phyloP scores from a whole-genome alignment of 2,888 invertebrate genomes.

The Thereva nobilitata region DNA sequence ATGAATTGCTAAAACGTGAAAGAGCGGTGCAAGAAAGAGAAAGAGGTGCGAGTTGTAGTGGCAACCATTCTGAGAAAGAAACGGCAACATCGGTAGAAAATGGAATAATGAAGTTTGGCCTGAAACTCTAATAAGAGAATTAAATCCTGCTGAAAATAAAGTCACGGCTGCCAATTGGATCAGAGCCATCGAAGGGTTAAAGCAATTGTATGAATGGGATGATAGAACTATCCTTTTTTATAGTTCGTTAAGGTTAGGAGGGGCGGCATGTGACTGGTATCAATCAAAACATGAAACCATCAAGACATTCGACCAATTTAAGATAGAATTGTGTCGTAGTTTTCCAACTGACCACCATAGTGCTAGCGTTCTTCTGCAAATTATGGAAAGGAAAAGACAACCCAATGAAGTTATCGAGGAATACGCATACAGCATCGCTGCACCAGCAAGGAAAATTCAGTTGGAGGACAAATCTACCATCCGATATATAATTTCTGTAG shows the following conservation, averaged over 20 bases:
- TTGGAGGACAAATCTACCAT: not conserved
- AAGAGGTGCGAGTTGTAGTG: not conserved
- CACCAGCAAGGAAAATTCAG: conserved; percentile 9
- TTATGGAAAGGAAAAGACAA: conserved; percentile 13
- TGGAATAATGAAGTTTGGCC: too few species aligned
- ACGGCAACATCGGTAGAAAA: too few species aligned
- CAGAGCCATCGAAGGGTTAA: conserved; percentile 10
- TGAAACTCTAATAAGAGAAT: too few species aligned
- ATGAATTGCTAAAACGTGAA: conserved; percentile 3
- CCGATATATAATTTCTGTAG: conserved; percentile 12
- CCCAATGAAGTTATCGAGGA: conserved; percentile 6
- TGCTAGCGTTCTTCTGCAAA: conserved; percentile 1
- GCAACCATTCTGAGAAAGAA: not conserved
- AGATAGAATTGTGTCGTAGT: conserved; percentile 40
- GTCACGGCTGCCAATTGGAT: not conserved
- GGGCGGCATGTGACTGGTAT: too few species aligned
- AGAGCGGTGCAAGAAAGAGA: too few species aligned
- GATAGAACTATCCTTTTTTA: conserved; percentile 39
- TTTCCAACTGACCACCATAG: conserved; percentile 11
- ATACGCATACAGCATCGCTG: conserved; percentile 4
- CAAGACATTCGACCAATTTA: conserved; percentile 44
- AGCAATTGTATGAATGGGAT: conserved; percentile 12
- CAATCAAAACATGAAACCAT: conserved; percentile 41
- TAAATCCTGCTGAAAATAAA: too few species aligned
- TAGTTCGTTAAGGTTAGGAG: conserved; percentile 42